These are phyloP conservation scores for Adelognathus sp. DNA, from an alignment of 2,888 invertebrate species.

Conservation along the genomic window DNA sequence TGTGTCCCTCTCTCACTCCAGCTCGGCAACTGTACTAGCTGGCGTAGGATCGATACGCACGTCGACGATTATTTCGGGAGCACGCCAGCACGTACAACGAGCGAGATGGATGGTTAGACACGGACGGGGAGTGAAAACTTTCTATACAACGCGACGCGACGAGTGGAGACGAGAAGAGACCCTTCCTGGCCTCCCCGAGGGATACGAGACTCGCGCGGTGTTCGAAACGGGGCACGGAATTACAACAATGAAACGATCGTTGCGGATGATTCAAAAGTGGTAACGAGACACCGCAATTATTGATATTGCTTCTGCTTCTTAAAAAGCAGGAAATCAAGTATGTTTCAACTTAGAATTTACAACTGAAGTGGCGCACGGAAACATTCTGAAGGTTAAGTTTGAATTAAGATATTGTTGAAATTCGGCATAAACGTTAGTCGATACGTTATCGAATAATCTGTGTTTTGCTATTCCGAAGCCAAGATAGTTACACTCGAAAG, in stretches of 20 bases:
- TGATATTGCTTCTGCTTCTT: too few species aligned
- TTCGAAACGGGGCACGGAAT: background rate
- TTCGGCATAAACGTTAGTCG: too few species aligned
- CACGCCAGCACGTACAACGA: slow-evolving; percentile 56
- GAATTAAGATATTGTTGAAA: too few species aligned
- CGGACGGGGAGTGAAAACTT: background rate
- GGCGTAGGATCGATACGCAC: slow-evolving; percentile 66
- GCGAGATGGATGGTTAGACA: slow-evolving; percentile 9
- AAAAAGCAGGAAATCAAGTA: too few species aligned
- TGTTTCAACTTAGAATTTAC: too few species aligned
- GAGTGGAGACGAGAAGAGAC: background rate
- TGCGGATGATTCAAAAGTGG: background rate
- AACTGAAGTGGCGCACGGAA: too few species aligned
- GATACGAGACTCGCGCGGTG: background rate
- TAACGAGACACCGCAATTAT: too few species aligned
- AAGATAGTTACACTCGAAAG: too few species aligned
- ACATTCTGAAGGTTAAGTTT: too few species aligned
- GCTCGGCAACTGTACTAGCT: slow-evolving; percentile 47
- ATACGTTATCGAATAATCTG: too few species aligned
- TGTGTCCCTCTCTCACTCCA: slow-evolving; percentile 19
- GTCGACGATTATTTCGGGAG: slow-evolving; percentile 67
- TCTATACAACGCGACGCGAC: background rate
- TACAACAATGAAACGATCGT: background rate
- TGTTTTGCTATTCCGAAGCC: too few species aligned
- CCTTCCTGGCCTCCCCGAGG: background rate